These are phyloP conservation scores for Invenusta paracnida DNA, from an alignment of 2,888 invertebrate genomes.

Conservation along the genomic window DNA sequence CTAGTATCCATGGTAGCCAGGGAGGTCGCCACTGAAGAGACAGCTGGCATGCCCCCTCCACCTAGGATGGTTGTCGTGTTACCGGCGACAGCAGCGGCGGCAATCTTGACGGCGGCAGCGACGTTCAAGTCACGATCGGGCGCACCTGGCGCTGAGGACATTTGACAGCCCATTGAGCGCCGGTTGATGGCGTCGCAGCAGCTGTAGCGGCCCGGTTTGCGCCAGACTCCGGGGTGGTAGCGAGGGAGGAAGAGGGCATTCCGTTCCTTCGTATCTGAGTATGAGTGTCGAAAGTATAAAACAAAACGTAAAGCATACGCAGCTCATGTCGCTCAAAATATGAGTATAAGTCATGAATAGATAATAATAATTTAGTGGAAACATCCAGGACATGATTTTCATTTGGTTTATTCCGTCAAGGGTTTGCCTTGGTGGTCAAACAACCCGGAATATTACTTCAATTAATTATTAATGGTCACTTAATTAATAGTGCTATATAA, in stretches of 20 bases:
- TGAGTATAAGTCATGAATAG: no score
- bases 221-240: conserved; percentile 48
- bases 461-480: no score
- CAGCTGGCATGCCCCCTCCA: not conserved
- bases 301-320: no score
- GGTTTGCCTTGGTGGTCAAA: no score
- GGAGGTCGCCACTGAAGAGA: not conserved
- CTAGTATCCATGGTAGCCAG: no score
- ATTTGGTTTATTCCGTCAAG: no score
- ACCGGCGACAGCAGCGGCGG: conserved; percentile 2
- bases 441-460: no score
- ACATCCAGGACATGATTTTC: no score
- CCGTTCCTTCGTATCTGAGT: conserved; percentile 37
- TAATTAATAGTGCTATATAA: no score
- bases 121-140: not conserved
- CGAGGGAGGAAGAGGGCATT: conserved; percentile 38
- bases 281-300: not conserved
- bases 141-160: conserved; percentile 25
- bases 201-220: conserved; percentile 43
- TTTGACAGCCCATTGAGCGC: conserved; percentile 43
- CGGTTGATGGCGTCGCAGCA: conserved; percentile 45
- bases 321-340: no score
- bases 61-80: not conserved
- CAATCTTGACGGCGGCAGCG: not conserved
- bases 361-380: no score